phyloP scores from a whole-genome alignment of 2,888 invertebrate species.

The Acleris laterana region DNA sequence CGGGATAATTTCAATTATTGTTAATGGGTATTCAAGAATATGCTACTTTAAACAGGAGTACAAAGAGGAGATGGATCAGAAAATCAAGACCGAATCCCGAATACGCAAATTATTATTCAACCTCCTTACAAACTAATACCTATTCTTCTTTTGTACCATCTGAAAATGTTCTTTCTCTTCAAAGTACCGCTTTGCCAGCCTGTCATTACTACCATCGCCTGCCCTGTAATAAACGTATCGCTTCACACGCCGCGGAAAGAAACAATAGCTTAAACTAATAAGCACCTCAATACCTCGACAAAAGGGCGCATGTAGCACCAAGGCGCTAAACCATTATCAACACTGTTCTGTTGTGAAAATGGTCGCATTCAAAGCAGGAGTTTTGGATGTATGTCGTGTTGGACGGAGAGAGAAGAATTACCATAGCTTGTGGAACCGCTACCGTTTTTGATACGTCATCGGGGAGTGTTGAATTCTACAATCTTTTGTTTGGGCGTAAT shows the following conservation, averaged over 20 bases:
- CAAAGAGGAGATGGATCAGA: no score
- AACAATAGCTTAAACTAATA: conserved; percentile 52
- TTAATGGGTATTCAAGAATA: no score
- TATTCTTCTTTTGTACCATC: neutral
- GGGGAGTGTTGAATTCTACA: conserved; percentile 25
- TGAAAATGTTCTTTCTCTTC: conserved; percentile 9
- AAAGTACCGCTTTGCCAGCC: conserved; percentile 37
- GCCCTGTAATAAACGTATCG: conserved; percentile 70
- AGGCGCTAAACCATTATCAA: no score
- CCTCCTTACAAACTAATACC: no score
- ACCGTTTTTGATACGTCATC: conserved; percentile 37
- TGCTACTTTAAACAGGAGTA: no score
- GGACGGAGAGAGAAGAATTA: neutral
- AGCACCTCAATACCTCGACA: conserved; percentile 30
- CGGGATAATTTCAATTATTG: no score
- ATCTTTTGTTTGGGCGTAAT: conserved; percentile 32
- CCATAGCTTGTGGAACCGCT: conserved; percentile 29
- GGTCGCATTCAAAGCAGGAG: no score
- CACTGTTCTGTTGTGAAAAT: no score
- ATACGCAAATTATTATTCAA: no score
- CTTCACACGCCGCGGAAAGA: conserved; percentile 62
- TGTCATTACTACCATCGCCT: conserved; percentile 48
- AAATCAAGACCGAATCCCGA: no score
- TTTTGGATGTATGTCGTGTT: neutral
- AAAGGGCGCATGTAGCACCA: no score